phyloP scores from a whole-genome alignment of 2,797 vertebrate genomes.

The Cephalopachus bancanus region DNA sequence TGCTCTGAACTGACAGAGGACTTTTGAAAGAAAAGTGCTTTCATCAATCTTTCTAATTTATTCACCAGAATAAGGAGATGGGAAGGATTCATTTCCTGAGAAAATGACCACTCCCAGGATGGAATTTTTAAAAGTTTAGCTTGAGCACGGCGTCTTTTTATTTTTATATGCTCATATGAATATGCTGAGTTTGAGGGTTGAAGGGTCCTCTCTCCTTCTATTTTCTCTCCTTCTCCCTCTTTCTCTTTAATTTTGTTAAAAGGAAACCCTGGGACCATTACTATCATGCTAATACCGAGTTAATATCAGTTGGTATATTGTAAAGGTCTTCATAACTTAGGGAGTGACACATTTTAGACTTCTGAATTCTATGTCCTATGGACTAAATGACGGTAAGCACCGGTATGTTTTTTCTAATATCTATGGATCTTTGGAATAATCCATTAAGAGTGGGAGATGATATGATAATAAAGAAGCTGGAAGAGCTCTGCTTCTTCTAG shows the following conservation, averaged over 20 bases:
- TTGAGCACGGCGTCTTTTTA: not conserved
- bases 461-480: not conserved
- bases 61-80: slow-evolving; percentile 54
- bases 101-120: not conserved
- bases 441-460: not conserved
- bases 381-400: not conserved
- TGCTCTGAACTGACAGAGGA: slow-evolving; percentile 54
- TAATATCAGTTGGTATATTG: not conserved
- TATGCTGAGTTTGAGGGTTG: not conserved
- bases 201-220: not conserved
- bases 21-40: slow-evolving; percentile 66
- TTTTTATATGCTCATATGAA: not conserved
- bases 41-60: slow-evolving; percentile 54
- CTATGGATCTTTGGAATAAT: not conserved
- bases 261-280: not conserved
- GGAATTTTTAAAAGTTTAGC: slow-evolving; percentile 37
- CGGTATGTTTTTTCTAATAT: not conserved
- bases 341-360: not conserved
- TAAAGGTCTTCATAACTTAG: not conserved
- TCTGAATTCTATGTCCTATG: not conserved
- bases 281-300: not conserved
- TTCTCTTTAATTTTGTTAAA: slow-evolving; percentile 52
- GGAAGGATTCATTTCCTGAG: not conserved
- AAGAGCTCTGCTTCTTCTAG: not conserved
- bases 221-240: not conserved